A percentile compares a stretch with the other conserved stretches of the same genome.
phyloP scores from a whole-genome alignment of 2,797 vertebrate genomes.

The Distichodus sexfasciatus region DNA sequence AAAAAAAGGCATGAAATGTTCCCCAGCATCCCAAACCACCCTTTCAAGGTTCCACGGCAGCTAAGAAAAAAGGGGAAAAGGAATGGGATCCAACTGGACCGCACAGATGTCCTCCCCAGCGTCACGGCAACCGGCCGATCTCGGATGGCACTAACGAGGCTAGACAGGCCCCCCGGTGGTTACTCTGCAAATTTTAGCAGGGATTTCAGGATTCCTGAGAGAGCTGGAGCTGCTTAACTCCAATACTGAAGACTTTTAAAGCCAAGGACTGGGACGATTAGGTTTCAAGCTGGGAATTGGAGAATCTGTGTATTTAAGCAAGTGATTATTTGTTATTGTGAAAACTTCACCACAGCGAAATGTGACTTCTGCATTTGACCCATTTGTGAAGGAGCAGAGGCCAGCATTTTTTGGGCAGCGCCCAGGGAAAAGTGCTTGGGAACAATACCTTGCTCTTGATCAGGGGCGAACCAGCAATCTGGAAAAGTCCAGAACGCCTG shows the following conservation, averaged over 20 bases:
- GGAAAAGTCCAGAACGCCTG: too few species aligned
- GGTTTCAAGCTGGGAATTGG: too few species aligned
- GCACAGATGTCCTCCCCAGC: slow-evolving; percentile 57
- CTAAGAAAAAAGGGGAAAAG: background rate
- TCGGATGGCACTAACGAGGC: slow-evolving; percentile 53
- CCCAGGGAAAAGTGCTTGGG: too few species aligned
- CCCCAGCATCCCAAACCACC: slow-evolving; percentile 45
- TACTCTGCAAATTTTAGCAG: slow-evolving; percentile 54
- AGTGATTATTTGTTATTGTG: too few species aligned
- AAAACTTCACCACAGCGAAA: too few species aligned
- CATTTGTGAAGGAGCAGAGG: too few species aligned
- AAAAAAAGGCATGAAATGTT: slow-evolving; percentile 39
- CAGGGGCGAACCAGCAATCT: too few species aligned
- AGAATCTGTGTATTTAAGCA: too few species aligned
- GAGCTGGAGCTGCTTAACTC: background rate
- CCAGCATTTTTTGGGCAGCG: too few species aligned
- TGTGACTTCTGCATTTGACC: too few species aligned
- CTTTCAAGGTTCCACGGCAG: slow-evolving; percentile 45
- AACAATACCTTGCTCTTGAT: too few species aligned
- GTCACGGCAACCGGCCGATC: slow-evolving; percentile 42
- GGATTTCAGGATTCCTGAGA: slow-evolving; percentile 45
- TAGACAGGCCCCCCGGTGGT: slow-evolving; percentile 52
- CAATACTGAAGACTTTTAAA: slow-evolving; percentile 12
- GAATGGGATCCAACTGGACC: slow-evolving; percentile 47
- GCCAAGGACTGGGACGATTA: too few species aligned